These are phyloP conservation scores for Leptobrachium ailaonicum DNA, from an alignment of 2,113 vertebrate species.

Conservation along the genomic window DNA sequence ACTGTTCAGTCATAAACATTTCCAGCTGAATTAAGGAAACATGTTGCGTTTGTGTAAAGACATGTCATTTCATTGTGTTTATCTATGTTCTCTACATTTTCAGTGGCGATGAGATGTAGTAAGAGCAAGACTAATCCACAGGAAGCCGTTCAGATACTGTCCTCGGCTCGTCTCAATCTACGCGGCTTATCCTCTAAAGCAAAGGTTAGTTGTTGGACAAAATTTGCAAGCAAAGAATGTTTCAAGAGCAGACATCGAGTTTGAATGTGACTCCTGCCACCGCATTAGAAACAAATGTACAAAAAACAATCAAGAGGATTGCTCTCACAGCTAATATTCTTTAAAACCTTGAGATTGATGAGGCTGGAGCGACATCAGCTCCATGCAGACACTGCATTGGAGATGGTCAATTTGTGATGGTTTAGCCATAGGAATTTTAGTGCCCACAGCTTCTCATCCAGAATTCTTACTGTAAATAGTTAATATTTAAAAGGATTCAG, in stretches of 20 bases:
- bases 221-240: conserved; percentile 2
- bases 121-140: conserved; percentile 72
- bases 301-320: not conserved
- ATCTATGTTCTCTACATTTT: conserved; percentile 45
- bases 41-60: too few species aligned
- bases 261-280: not conserved
- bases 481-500: too few species aligned
- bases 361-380: too few species aligned
- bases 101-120: conserved; percentile 86
- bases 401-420: too few species aligned
- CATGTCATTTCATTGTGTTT: too few species aligned
- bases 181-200: conserved; percentile 83
- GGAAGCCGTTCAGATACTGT: conserved; percentile 85
- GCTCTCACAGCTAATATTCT: not conserved
- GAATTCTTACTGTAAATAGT: too few species aligned
- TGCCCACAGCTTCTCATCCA: too few species aligned
- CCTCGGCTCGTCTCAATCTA: conserved; percentile 87
- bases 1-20: too few species aligned
- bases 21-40: too few species aligned
- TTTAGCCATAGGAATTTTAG: too few species aligned
- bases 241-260: not conserved
- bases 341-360: not conserved
- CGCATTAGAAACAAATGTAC: not conserved
- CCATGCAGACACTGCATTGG: too few species aligned
- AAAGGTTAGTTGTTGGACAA: conserved; percentile 74